Evolutionary conservation across 2,113 vertebrate genomes (phyloP).

Genomic region (Nesoenas mayeri): DNA sequence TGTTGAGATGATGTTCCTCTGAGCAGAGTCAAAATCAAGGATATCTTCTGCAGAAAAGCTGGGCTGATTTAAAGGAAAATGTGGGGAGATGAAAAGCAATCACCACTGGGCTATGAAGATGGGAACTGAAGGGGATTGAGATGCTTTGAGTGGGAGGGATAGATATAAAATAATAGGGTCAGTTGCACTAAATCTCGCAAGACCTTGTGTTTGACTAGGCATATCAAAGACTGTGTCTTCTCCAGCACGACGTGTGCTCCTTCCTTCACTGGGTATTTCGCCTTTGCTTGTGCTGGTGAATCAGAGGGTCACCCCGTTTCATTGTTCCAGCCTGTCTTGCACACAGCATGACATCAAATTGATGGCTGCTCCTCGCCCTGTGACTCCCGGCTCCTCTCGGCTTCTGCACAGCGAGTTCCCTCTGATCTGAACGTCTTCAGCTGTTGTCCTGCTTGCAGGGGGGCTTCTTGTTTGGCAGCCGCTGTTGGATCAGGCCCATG

Average conservation of each 20-base stretch:
- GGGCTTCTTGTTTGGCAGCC: not conserved
- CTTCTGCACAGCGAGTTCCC: not conserved
- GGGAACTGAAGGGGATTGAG: not conserved
- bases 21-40: not conserved
- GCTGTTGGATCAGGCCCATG: not conserved
- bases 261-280: not conserved
- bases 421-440: conserved; percentile 1
- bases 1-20: not conserved
- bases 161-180: not conserved
- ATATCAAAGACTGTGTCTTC: not conserved
- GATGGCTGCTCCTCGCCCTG: not conserved
- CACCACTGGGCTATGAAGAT: fast-evolving
- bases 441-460: not conserved
- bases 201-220: not conserved
- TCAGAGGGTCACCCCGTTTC: not conserved
- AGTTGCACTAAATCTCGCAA: not conserved
- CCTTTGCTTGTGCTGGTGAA: not conserved
- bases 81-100: fast-evolving
- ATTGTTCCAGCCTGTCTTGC: not conserved
- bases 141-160: not conserved
- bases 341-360: not conserved
- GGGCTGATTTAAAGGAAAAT: not conserved
- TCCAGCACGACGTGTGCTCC: not conserved
- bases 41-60: not conserved
- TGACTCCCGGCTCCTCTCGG: not conserved